phyloP scores from a whole-genome alignment of 1,140 invertebrate genomes.

The Brachionus rubens region DNA sequence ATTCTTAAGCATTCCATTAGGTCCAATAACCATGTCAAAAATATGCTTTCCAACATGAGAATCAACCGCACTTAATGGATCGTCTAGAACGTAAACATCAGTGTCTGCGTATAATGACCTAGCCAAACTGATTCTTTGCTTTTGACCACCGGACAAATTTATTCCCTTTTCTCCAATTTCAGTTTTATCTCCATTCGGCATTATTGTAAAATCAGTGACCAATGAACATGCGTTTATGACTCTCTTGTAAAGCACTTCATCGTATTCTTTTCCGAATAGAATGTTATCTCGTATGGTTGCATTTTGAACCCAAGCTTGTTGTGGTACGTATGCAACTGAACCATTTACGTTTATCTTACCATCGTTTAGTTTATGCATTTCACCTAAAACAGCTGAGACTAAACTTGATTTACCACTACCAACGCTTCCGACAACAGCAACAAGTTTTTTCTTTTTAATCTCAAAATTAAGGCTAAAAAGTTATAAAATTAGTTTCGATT shows the following conservation, averaged over 20 bases:
- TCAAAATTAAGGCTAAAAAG: constrained; percentile 36
- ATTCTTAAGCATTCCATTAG: constrained; percentile 52
- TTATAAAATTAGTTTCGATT: background rate
- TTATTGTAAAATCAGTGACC: constrained; percentile 55
- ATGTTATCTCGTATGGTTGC: constrained; percentile 42
- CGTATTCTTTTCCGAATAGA: constrained; percentile 55
- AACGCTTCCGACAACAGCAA: constrained; percentile 79
- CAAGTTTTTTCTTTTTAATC: constrained; percentile 58
- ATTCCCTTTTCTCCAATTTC: constrained; percentile 70
- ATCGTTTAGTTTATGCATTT: constrained; percentile 76
- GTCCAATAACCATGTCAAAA: constrained; percentile 69
- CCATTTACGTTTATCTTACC: constrained; percentile 72
- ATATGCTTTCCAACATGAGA: constrained; percentile 91
- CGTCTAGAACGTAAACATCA: constrained; percentile 87
- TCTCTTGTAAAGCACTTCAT: constrained; percentile 72
- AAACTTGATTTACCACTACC: constrained; percentile 86
- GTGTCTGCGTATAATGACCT: constrained; percentile 84
- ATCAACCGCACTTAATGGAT: constrained; percentile 91
- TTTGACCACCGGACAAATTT: constrained; percentile 94
- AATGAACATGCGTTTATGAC: constrained; percentile 71
- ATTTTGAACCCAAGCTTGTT: constrained; percentile 61
- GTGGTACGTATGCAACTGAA: constrained; percentile 69
- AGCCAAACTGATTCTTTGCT: constrained; percentile 90
- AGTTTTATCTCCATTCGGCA: constrained; percentile 62
- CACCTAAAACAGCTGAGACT: constrained; percentile 78